Percentiles rank a stretch among this genome's conserved stretches.
phyloP scores from a whole-genome alignment of 2,888 invertebrate species.

The Odontothrips loti region DNA sequence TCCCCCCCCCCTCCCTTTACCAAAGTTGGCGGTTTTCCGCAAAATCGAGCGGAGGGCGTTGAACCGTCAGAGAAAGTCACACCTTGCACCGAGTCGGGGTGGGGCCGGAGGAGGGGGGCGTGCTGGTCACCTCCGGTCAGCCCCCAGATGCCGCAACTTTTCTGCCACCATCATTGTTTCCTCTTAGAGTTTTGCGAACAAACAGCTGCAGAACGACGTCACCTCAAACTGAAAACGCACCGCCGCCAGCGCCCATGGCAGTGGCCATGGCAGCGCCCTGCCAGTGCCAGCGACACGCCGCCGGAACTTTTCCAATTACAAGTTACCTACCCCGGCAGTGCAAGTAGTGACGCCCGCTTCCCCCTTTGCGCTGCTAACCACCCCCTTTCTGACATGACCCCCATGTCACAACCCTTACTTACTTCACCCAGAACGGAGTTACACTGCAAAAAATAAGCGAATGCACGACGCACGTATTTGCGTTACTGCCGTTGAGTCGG shows the following conservation, averaged over 20 bases:
- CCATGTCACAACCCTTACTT: too few species aligned
- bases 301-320: slow-evolving; percentile 15
- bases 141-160: background rate
- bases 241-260: background rate
- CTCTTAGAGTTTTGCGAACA: background rate
- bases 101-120: background rate
- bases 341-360: too few species aligned
- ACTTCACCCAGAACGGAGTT: too few species aligned
- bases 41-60: background rate
- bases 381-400: too few species aligned
- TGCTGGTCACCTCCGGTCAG: too few species aligned
- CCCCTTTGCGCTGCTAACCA: background rate
- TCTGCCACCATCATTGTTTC: too few species aligned
- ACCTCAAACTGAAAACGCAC: background rate
- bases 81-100: background rate
- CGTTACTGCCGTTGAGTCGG: too few species aligned
- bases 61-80: background rate
- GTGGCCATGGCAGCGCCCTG: background rate
- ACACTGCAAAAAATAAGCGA: too few species aligned
- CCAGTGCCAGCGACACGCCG: background rate
- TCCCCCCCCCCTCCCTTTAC: background rate
- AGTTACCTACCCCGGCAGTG: background rate
- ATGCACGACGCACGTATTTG: too few species aligned
- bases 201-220: background rate
- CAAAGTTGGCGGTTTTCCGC: background rate